Conservation (phyloP, 37 sponge, comb jelly and placozoan species). For the Bolinopsis microptera region DNA sequence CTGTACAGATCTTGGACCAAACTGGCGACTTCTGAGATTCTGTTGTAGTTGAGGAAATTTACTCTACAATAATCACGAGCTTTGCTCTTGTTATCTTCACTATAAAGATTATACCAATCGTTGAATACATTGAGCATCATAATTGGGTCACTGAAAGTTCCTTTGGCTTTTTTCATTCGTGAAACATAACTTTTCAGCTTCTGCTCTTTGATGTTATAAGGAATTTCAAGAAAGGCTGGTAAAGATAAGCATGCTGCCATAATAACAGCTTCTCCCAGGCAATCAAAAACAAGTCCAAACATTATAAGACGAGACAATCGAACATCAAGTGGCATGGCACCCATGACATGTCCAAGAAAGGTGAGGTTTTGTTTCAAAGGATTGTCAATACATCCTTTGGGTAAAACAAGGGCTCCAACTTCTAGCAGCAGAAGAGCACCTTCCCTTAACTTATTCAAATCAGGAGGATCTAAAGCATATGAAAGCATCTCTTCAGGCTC, state of each 20-base stretch:
- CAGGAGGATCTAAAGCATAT: constrained; percentile 84
- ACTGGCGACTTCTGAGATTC: constrained; percentile 44
- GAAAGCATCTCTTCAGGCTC: constrained; percentile 79
- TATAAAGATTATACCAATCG: constrained; percentile 5
- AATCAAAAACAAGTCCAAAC: constrained; percentile 92
- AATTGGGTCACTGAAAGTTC: constrained; percentile 44
- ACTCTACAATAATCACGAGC: neutral
- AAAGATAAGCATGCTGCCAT: constrained; percentile 60
- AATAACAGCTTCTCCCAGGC: constrained; percentile 73
- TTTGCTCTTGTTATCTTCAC: neutral
- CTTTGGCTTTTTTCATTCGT: constrained; percentile 55
- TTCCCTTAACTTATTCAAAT: constrained; percentile 63
- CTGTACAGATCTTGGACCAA: constrained; percentile 13
- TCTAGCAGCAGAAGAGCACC: constrained; percentile 43
- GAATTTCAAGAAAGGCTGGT: constrained; percentile 53
- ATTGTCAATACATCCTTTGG: constrained; percentile 66
- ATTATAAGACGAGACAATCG: constrained; percentile 78
- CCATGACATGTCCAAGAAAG: constrained; percentile 82
- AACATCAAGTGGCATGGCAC: constrained; percentile 83
- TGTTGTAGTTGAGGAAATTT: constrained; percentile 17
- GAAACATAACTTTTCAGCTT: constrained; percentile 23
- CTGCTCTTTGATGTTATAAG: constrained; percentile 19
- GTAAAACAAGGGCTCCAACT: constrained; percentile 39
- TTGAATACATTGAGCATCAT: constrained; percentile 41
- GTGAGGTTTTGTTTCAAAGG: constrained; percentile 88